Evolutionary conservation across 2,797 vertebrate genomes (phyloP), one percentile per base, ranked within the genome.

Genomic region (Chaenodraco wilsoni): DNA sequence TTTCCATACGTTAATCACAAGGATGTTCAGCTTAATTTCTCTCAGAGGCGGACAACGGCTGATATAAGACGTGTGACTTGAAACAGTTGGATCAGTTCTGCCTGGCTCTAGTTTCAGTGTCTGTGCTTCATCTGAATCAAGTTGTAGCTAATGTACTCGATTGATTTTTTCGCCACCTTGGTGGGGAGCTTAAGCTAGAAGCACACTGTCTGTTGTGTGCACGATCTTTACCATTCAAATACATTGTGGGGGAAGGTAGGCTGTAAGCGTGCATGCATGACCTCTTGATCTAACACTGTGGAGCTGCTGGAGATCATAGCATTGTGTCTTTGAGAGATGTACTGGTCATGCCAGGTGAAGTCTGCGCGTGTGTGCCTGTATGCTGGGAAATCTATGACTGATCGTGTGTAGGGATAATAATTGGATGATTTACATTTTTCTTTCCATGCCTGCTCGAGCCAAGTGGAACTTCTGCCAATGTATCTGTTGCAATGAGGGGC

Each of bases 1-100:
- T 87, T 84, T 88, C 86, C 83, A 86, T 89, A 82, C 81, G 82
- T 91, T 81, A 75, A 89, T 90, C 87, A 85, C 75, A 51, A 23
- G 33, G 63, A 84, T 85, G 86, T 83, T 84, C 72, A 27, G 81
- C 82, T 54, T 85, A 69, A 87, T 88, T 88, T 87, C 83, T 23
- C 50, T 27, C 50, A 4, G 13, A 52, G 21, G 33, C 33, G 33
- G 33, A 37, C 6, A 37, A 37, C 78, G 83, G 75, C 73, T 21
- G 61, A 65, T 77, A 57, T 59, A 76, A 82, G 80, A 83, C 33
- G 71, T 85, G 72, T 56, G 83, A 80, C 65, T 68, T 65, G 10
- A 50, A 78, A 77, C 69, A 60, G 65, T 60, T 82, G 85, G 78
- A 85, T 59, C 64, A 6, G 44, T 41, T 69, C 61, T 23, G 70